A percentile compares a stretch with the other conserved stretches of the same genome.
phyloP scores from a whole-genome alignment of 2,888 invertebrate species.

The Acheta domesticus region DNA sequence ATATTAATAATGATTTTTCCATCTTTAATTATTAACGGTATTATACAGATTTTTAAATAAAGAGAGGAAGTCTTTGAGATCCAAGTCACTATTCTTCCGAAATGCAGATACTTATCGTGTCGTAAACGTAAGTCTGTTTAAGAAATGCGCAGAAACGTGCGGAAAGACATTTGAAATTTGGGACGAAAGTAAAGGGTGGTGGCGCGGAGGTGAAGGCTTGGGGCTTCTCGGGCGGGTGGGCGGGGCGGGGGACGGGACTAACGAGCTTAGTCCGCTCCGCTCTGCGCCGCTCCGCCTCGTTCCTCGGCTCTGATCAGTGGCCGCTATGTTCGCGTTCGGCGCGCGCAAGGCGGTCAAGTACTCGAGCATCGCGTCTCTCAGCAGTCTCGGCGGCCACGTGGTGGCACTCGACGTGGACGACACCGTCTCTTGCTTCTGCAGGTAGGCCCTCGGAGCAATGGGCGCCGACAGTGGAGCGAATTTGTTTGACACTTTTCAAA shows the following conservation, averaged over 20 bases:
- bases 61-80: too few relatives aligned
- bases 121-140: too few relatives aligned
- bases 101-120: too few relatives aligned
- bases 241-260: not conserved
- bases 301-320: not conserved
- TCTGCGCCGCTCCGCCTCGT: not conserved
- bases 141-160: too few relatives aligned
- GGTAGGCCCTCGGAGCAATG: conserved; percentile 51
- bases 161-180: too few relatives aligned
- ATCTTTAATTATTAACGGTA: too few relatives aligned
- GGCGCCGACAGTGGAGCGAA: not conserved
- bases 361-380: conserved; percentile 43
- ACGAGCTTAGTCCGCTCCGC: not conserved
- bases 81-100: too few relatives aligned
- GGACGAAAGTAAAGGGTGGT: too few relatives aligned
- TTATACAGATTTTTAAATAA: too few relatives aligned
- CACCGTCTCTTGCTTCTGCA: conserved; percentile 77
- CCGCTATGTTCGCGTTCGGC: conserved; percentile 35
- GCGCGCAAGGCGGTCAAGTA: conserved; percentile 45
- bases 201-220: not conserved
- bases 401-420: conserved; percentile 59
- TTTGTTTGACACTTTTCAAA: too few relatives aligned
- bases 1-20: too few relatives aligned
- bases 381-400: conserved; percentile 52
- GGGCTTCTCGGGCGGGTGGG: not conserved